These are phyloP conservation scores for Battus philenor DNA, from an alignment of 1,140 invertebrate genomes.

Conservation along the genomic window DNA sequence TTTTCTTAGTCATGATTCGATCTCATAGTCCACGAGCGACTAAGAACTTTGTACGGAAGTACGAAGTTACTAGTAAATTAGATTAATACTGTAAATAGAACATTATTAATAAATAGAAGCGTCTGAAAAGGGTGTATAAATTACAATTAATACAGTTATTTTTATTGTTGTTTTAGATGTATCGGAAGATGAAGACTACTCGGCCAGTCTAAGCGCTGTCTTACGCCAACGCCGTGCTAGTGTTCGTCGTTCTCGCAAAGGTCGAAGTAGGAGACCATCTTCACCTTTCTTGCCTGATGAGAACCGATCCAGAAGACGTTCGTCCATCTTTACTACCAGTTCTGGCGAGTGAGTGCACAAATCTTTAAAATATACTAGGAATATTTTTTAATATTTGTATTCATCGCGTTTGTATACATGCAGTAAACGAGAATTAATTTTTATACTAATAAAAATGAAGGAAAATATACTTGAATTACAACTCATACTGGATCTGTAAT, in stretches of 20 bases:
- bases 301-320: conserved; percentile 77
- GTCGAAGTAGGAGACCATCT: conserved; percentile 79
- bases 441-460: too few relatives aligned
- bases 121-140: too few relatives aligned
- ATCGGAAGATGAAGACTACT: conserved; percentile 87
- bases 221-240: conserved; percentile 85
- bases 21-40: not conserved
- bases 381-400: not conserved
- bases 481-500: too few relatives aligned
- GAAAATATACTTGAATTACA: too few relatives aligned
- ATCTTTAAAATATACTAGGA: not conserved
- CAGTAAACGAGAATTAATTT: too few relatives aligned
- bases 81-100: too few relatives aligned
- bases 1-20: too few relatives aligned
- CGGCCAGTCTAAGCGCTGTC: conserved; percentile 87
- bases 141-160: too few relatives aligned
- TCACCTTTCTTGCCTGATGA: conserved; percentile 82
- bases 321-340: conserved; percentile 88
- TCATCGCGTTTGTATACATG: too few relatives aligned
- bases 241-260: conserved; percentile 78
- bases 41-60: too few relatives aligned
- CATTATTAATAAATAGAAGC: too few relatives aligned
- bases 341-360: conserved; percentile 91
- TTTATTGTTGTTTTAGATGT: conserved; percentile 53
- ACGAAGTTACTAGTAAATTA: too few relatives aligned